Conservation (phyloP, 1,140 invertebrate genomes). For the Aphaenogaster ashmeadi region DNA sequence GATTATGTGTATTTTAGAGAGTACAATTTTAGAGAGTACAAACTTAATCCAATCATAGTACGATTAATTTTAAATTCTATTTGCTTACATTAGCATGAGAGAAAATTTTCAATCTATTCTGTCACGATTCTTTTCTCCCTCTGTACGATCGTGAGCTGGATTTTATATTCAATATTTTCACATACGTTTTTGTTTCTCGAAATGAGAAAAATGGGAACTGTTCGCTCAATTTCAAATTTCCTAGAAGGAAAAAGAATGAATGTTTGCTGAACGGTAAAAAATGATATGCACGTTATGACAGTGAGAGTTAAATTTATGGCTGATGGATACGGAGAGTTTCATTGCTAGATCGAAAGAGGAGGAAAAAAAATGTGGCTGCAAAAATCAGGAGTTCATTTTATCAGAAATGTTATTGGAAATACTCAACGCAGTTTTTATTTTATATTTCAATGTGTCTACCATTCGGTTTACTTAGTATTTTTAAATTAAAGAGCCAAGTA, state of each 20-base stretch:
- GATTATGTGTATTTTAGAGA: not conserved
- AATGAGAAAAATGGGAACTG: conserved; percentile 21
- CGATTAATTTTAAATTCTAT: conserved; percentile 4
- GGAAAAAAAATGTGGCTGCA: not conserved
- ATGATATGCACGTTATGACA: conserved; percentile 1
- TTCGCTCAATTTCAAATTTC: conserved; percentile 16
- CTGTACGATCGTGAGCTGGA: not conserved
- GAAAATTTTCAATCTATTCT: conserved; percentile 18
- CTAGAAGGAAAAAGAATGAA: not conserved
- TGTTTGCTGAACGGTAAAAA: conserved; percentile 30
- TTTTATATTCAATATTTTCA: conserved; percentile 49
- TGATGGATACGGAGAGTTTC: not conserved
- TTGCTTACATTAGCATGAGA: not conserved
- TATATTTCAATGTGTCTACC: conserved; percentile 18
- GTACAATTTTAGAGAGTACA: not conserved
- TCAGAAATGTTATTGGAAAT: not conserved
- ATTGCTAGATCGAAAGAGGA: conserved; percentile 5
- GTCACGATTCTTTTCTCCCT: not conserved
- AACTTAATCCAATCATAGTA: conserved; percentile 3
- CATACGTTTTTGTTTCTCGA: conserved; percentile 3
- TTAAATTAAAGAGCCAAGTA: not conserved
- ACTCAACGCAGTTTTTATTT: conserved; percentile 2
- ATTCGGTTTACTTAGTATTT: not conserved
- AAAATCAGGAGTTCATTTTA: conserved; percentile 5
- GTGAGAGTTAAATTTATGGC: conserved; percentile 13